Base-by-base conservation (phyloP, 2,888 invertebrate species). In the Xanthostigma xanthostigma region DNA sequence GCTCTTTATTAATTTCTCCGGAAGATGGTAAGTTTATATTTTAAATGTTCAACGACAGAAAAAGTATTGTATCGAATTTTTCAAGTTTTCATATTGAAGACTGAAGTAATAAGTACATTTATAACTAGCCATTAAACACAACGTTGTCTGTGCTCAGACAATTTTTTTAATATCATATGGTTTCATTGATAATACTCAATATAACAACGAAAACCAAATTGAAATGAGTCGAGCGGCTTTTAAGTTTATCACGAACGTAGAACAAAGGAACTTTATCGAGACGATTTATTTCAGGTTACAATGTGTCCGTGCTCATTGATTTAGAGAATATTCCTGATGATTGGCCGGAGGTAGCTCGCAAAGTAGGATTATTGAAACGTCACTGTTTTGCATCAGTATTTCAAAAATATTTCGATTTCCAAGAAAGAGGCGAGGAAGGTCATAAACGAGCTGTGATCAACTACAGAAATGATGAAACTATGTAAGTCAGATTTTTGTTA, bases 371-470 rank as follows among this genome's bases (percentile, higher is more conserved):
- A 48, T 72, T 98, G 53, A 98, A 98, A 70, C 79, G 97, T 62
- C 93, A 99, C 72, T 98, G 98, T 71, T 98, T 98, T 71, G 97
- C 97, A 42, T 95, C 96, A 12, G 96, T 98, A 51, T 99, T 98
- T 71, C 96, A 98, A 68, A 96, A 97, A 65, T 99, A 98, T 74
- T 98, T 98, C 71, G 87, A 95, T 66, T 91, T 91, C 69, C 96
- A 98, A 73, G 93, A 94, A 66, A 80, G 85, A 58, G 95, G 92
- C 1, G 84, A 89, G 62, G 84, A 88, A 59, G 85, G 87, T 34
- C 88, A 92, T 60, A 88, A 92, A 68, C 78, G 92, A 58, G 98
- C 98, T 50, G 94, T 98, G 55, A 96, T 99, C 66, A 91, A 97
- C 70, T 98, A 97, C 69, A 79, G 98, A 60, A 94, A 93, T 67